Percentiles rank a stretch among this genome's conserved stretches.
phyloP scores from a whole-genome alignment of 37 sponge, comb jelly and placozoan genomes.

The Geodia barretti region DNA sequence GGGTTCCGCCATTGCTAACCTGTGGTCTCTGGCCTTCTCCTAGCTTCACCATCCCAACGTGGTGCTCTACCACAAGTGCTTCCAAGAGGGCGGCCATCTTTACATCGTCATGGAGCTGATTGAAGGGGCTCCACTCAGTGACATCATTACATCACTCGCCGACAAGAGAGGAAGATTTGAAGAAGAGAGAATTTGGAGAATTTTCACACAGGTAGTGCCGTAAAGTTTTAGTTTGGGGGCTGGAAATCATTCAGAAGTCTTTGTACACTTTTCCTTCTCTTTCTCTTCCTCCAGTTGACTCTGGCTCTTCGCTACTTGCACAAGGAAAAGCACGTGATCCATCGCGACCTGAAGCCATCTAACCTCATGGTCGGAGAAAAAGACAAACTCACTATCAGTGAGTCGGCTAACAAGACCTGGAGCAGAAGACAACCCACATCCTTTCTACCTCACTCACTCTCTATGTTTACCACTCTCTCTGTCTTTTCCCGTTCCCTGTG shows the following conservation, averaged over 20 bases:
- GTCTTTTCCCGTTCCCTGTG: too few species aligned
- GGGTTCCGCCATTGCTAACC: slow-evolving; percentile 11
- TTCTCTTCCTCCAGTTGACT: slow-evolving; percentile 66
- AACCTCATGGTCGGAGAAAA: slow-evolving; percentile 90
- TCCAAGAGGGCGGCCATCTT: slow-evolving; percentile 72
- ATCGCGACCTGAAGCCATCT: slow-evolving; percentile 85
- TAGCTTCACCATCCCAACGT: slow-evolving; percentile 74
- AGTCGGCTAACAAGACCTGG: too few species aligned
- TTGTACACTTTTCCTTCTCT: background rate
- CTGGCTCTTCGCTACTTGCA: slow-evolving; percentile 90
- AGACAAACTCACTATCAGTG: slow-evolving; percentile 89
- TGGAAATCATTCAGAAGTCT: background rate
- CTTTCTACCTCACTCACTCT: too few species aligned
- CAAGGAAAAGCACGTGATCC: slow-evolving; percentile 83
- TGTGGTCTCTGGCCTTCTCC: too few species aligned
- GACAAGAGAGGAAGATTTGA: slow-evolving; percentile 81
- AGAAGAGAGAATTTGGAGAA: slow-evolving; percentile 83
- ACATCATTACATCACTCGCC: slow-evolving; percentile 71
- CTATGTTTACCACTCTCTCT: too few species aligned
- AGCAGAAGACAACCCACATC: too few species aligned
- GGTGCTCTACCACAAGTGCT: slow-evolving; percentile 82
- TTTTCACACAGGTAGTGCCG: slow-evolving; percentile 88
- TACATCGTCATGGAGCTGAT: slow-evolving; percentile 94
- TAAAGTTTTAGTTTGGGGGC: background rate
- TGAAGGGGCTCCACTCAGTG: slow-evolving; percentile 86